These are phyloP conservation scores for Microcebus jonahi DNA, from an alignment of 2,113 vertebrate species.

Conservation along the genomic window DNA sequence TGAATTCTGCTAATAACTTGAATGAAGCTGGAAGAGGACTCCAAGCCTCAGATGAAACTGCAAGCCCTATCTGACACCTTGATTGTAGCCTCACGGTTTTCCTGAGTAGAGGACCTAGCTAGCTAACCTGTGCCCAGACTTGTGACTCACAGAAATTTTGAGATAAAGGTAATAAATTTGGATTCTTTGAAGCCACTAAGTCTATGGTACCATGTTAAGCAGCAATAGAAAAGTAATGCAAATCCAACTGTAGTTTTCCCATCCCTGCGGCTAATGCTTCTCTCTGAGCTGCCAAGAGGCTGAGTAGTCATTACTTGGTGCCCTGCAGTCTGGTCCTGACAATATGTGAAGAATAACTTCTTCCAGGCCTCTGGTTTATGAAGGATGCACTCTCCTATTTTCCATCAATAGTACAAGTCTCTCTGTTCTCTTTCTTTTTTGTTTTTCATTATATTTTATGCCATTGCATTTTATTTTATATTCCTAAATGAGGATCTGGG, in stretches of 20 bases:
- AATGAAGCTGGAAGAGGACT: neutral
- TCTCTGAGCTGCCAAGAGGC: neutral
- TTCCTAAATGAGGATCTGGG: neutral
- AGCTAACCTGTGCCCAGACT: neutral
- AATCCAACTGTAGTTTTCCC: neutral
- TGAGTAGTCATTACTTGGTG: neutral
- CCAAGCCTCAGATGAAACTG: neutral
- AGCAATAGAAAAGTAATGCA: neutral
- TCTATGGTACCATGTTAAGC: neutral
- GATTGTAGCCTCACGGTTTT: neutral
- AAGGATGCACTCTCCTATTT: neutral
- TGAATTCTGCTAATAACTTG: neutral
- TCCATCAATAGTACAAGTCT: neutral
- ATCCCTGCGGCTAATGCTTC: neutral
- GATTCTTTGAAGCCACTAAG: neutral
- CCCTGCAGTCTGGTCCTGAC: neutral
- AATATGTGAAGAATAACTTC: neutral
- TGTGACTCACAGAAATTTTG: neutral
- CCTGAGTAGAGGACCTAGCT: no score
- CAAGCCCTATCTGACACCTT: neutral
- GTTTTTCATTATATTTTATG: neutral
- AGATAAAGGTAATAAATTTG: neutral
- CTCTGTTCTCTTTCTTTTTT: neutral
- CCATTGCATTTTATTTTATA: neutral
- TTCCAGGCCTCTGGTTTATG: neutral